Base-by-base conservation (phyloP, 2,888 invertebrate genomes). In the Pandemis cinnamomeana region DNA sequence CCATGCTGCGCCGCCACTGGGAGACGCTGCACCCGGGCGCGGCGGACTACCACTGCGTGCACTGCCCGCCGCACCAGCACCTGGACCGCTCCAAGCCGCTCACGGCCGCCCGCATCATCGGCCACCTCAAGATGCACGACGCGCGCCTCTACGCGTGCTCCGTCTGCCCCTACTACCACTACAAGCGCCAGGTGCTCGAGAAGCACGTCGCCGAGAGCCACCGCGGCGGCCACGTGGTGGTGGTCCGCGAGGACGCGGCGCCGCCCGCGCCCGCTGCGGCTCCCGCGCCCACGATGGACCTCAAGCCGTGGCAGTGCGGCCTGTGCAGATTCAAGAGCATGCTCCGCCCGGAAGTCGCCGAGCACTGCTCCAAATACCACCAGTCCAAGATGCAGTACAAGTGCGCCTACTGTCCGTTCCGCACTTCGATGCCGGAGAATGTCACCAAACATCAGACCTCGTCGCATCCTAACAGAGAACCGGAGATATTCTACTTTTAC, bases 41-140 rank as follows among this genome's bases (percentile, higher is more conserved):
- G 61, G 89, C 85, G 27, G 87, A 91, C 75, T 96, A 95, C 87
- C 94, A 92, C 76, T 98, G 98, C 86, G 95, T 96, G 0, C 97
- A 98, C 87, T 98, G 98, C 85, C 95, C 95, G 27, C 89, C 93
- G 11, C 90, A 95, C 75, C 91, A 95, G 64, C 89, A 91, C 11
- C 89, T 95, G 58, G 95, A 95, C 79, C 90, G 88, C 7, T 80
- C 87, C 0, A 84, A 81, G 41, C 86, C 93, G 44, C 85, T 96
- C 71, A 93, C 95, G 0, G 93, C 96, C 5, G 94, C 95, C n/a
- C 94, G 95, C 76, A 95, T 97, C 72, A 87, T 96, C 11, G 93
- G 95, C 67, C 98, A 98, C 88, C 92, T 98, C 75, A 96, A 96
- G 83, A 95, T 96, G 90, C 98, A 98, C 88, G 97, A 97, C 77